phyloP scores from a whole-genome alignment of 1,140 invertebrate genomes.

The Pogonomyrmex californicus region DNA sequence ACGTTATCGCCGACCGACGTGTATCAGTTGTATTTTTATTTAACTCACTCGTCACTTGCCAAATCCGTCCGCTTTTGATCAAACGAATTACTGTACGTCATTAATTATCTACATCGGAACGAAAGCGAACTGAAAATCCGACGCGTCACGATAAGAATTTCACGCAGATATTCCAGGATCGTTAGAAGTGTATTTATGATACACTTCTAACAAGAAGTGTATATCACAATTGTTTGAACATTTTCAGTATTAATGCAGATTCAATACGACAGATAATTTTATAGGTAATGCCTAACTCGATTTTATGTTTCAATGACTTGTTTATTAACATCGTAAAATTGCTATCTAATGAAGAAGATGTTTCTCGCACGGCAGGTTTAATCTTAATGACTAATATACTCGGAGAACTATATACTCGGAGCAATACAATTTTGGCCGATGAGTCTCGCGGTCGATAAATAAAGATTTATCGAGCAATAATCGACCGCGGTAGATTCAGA shows the following conservation, averaged over 20 bases:
- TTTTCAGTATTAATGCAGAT: neutral
- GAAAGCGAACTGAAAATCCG: neutral
- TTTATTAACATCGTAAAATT: neutral
- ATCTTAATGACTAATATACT: constrained; percentile 42
- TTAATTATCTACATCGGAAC: constrained; percentile 30
- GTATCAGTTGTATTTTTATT: constrained; percentile 56
- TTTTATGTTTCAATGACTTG: neutral
- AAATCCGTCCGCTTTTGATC: neutral
- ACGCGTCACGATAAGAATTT: constrained; percentile 13
- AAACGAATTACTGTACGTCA: constrained; percentile 22
- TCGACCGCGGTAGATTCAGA: constrained; percentile 13
- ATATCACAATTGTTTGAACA: neutral
- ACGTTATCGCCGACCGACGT: constrained; percentile 44
- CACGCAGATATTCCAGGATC: neutral
- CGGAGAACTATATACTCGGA: neutral
- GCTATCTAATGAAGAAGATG: neutral
- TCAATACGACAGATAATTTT: neutral
- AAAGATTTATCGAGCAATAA: constrained; percentile 53
- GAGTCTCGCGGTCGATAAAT: constrained; percentile 49
- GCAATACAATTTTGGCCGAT: constrained; percentile 21
- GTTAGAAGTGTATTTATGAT: neutral
- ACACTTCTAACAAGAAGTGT: too few species aligned
- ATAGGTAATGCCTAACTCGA: neutral
- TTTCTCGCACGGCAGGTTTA: neutral
- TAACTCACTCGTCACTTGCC: constrained; percentile 21